Conservation (phyloP, 2,888 invertebrate genomes). For the Amiota mariae region DNA sequence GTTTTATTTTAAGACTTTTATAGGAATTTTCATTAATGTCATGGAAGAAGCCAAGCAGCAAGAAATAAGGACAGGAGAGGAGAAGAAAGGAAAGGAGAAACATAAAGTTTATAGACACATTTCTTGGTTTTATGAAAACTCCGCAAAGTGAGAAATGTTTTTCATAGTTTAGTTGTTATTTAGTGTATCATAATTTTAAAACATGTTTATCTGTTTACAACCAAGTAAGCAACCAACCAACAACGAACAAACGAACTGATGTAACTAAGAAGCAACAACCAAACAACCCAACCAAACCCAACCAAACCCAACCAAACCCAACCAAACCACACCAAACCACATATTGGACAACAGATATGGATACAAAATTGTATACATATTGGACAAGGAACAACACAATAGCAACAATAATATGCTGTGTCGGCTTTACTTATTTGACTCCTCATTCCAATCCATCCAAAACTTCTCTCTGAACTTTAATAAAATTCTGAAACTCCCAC, state of each 20-base stretch:
- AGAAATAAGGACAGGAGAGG: no score
- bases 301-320: no score
- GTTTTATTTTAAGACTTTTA: background rate
- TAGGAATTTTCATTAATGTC: slow-evolving; percentile 8
- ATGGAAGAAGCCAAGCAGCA: background rate
- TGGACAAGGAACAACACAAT: background rate
- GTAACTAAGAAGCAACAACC: no score
- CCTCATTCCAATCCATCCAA: no score
- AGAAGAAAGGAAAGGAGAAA: background rate
- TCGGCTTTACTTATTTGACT: no score
- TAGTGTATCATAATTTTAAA: slow-evolving; percentile 5
- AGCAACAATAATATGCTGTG: no score
- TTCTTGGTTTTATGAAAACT: background rate
- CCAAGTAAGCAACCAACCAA: background rate
- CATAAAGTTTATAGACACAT: slow-evolving; percentile 11
- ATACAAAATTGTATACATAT: background rate
- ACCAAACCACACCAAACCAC: no score
- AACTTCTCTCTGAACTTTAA: no score
- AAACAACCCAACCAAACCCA: no score
- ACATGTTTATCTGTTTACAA: slow-evolving; percentile 3
- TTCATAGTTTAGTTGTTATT: background rate
- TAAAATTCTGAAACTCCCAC: background rate
- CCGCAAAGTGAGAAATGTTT: background rate
- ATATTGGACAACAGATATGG: background rate
- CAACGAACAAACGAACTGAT: background rate